Conservation (phyloP, 2,888 invertebrate genomes). For the Eledone cirrhosa region DNA sequence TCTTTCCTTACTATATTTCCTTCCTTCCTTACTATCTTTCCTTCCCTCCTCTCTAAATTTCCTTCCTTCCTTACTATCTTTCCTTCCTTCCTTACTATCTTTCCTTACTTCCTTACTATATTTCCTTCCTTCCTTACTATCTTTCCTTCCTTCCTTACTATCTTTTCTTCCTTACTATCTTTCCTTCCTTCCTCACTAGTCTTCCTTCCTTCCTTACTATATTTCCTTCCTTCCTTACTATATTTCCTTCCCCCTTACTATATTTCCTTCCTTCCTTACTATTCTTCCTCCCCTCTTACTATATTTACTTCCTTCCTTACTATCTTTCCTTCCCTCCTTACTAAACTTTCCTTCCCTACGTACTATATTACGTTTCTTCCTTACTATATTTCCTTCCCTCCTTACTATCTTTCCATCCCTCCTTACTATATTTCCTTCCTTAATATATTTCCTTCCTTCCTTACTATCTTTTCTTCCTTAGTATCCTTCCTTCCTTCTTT, state of each 20-base stretch:
- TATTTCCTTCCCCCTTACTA: not conserved
- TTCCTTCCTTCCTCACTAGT: not conserved
- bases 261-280: not conserved
- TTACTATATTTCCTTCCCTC: not conserved
- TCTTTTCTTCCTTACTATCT: not conserved
- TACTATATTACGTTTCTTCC: not conserved
- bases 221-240: not conserved
- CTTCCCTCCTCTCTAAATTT: slow-evolving; percentile 16
- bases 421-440: not conserved
- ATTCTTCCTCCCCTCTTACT: not conserved
- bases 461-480: not conserved
- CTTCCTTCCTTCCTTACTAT: not conserved
- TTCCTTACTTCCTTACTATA: not conserved
- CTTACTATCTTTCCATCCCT: not conserved
- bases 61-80: not conserved
- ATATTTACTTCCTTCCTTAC: not conserved
- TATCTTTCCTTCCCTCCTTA: not conserved
- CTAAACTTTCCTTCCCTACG: too few species aligned
- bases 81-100: not conserved
- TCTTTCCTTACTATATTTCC: not conserved
- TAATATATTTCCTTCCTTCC: not conserved
- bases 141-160: not conserved
- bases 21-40: slow-evolving; percentile 22
- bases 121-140: not conserved
- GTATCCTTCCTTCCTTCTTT: not conserved